Percentiles rank a stretch among this genome's conserved stretches.
phyloP scores from a whole-genome alignment of 2,113 vertebrate species.

The Phycodurus eques region DNA sequence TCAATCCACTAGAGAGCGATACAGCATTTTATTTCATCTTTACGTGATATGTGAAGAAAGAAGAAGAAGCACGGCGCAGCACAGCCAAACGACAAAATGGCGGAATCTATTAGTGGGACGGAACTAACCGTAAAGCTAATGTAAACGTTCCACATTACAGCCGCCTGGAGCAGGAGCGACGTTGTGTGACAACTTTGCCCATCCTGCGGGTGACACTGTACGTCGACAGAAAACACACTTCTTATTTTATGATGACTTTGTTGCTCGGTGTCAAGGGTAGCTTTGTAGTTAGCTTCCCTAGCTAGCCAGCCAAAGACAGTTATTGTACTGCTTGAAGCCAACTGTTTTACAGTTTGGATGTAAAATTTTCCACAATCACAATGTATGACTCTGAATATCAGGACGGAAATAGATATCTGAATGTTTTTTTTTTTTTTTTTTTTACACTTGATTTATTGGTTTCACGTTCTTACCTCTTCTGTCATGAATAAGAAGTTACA shows the following conservation, averaged over 20 bases:
- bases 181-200: slow-evolving; percentile 1
- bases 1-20: slow-evolving; percentile 12
- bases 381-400: background rate
- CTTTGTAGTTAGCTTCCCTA: slow-evolving; percentile 28
- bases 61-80: slow-evolving; percentile 34
- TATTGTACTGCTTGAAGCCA: background rate
- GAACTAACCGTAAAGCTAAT: slow-evolving; percentile 35
- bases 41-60: background rate
- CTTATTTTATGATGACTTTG: background rate
- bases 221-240: slow-evolving; percentile 9
- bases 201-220: slow-evolving; percentile 35
- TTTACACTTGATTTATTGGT: background rate
- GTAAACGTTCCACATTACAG: slow-evolving; percentile 39
- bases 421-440: too few relatives aligned
- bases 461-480: background rate
- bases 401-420: too few relatives aligned
- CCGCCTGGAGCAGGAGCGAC: slow-evolving; percentile 24
- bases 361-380: background rate
- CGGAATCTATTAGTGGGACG: background rate
- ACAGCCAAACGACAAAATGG: slow-evolving; percentile 48
- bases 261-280: slow-evolving; percentile 10
- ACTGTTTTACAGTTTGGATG: background rate
- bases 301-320: slow-evolving; percentile 10
- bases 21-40: accelerated
- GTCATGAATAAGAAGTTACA: background rate